Evolutionary conservation across 2,888 invertebrate genomes (phyloP), one percentile per base, ranked within the genome.

Genomic region (Apamea sordens): DNA sequence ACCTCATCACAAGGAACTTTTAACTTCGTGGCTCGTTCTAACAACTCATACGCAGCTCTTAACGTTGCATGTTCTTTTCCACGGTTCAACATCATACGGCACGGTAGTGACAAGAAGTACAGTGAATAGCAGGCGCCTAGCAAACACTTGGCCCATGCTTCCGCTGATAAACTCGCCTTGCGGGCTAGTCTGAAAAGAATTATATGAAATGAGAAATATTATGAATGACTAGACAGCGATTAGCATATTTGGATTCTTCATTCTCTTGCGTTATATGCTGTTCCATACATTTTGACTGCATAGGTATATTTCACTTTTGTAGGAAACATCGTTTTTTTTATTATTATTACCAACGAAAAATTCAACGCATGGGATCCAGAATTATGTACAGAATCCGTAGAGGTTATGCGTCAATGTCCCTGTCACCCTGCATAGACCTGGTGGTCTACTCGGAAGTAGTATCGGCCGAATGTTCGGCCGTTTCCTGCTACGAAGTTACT

Each of bases 81-180:
- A 2, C 98, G 97, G 89, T 97, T 97, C 93, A 97, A 96, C 92
- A 97, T 97, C 91, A 98, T 97, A 96, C 98, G 98, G 95, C 99
- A 98, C 41, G 99, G 99, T 87, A 99, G 97, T 90, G 99, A 98
- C 91, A 99, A 98, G 95, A 99, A 99, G 98, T 99, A 99, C 47
- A 99, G 97, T 61, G 99, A 99, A 93, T 98, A 99, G 92, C 99
- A 99, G 2, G 99, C 98, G 61, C 98, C 98, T 13, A 99, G 97
- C 36, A 99, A 95, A 94, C 98, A 99, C 94, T 98, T 98, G 8
- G 99, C 99, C 99, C 99, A 99, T n/a, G 98, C 97, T 90, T 98
- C 98, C 1, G 99, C 99, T 73, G 98, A 97, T 81, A 96, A 90
- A 87, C 97, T 97, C 10, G 97, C 97, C 87, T 97, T 97, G 69